Conservation (phyloP, 2,888 invertebrate genomes). For the Myopa testacea region DNA sequence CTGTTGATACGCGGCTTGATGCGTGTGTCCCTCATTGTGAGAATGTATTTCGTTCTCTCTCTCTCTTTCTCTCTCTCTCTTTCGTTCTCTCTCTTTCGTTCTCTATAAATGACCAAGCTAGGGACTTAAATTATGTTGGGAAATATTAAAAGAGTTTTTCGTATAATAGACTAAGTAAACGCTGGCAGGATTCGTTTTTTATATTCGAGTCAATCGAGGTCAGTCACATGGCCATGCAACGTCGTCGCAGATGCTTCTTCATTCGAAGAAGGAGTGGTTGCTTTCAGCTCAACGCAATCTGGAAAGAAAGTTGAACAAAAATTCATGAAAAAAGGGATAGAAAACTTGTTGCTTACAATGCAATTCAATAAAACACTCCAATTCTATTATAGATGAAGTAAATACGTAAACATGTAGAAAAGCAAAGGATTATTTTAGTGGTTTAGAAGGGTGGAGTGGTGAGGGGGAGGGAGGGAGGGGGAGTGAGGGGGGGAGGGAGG, state of each 20-base stretch:
- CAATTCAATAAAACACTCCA: no score
- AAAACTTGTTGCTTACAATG: not conserved
- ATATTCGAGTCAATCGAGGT: constrained; percentile 27
- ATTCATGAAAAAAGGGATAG: not conserved
- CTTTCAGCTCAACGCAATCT: not conserved
- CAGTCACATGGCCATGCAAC: constrained; percentile 1
- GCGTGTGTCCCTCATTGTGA: constrained; percentile 60
- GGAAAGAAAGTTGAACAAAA: constrained; percentile 1
- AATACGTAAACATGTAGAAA: no score
- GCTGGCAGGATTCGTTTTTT: constrained; percentile 45
- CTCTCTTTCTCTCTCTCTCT: not conserved
- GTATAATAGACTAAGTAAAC: constrained; percentile 21
- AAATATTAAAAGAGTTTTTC: constrained; percentile 13
- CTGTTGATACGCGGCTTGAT: constrained; percentile 72
- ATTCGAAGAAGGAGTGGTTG: not conserved
- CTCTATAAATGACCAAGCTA: constrained; percentile 6
- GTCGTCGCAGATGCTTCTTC: not conserved
- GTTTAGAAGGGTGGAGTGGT: no score
- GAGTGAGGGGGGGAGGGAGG: no score
- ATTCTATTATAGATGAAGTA: no score
- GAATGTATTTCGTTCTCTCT: not conserved
- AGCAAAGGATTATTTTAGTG: no score
- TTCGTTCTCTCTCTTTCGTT: constrained; percentile 6
- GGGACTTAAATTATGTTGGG: not conserved
- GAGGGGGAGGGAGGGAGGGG: no score